phyloP scores from a whole-genome alignment of 2,113 vertebrate species.

The Ceratotherium simum region DNA sequence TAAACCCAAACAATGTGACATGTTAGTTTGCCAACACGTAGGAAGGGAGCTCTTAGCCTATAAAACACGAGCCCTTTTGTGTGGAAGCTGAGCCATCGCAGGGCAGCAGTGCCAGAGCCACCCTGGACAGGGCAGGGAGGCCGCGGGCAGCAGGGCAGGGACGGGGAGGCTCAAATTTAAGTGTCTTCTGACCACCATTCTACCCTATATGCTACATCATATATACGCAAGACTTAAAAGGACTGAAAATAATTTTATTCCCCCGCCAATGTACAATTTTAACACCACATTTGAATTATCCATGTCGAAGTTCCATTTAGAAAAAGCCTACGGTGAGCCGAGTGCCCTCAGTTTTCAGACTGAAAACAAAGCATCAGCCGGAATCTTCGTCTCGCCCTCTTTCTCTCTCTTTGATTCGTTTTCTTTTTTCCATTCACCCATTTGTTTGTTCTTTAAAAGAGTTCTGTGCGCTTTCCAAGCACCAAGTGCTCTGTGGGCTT shows the following conservation, averaged over 20 bases:
- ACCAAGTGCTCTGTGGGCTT: background rate
- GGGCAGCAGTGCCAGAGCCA: background rate
- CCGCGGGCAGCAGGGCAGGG: background rate
- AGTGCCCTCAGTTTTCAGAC: background rate
- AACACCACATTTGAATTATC: background rate
- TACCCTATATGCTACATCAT: too few relatives aligned
- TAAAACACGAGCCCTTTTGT: background rate
- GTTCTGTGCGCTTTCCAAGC: background rate
- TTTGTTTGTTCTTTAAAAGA: background rate
- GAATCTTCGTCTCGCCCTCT: background rate
- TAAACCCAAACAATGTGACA: background rate
- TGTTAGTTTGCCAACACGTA: background rate
- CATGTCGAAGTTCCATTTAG: background rate
- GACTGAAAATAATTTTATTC: too few relatives aligned
- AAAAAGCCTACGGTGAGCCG: background rate
- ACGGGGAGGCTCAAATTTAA: background rate
- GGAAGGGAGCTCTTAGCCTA: background rate
- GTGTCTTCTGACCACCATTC: background rate
- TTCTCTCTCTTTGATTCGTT: background rate
- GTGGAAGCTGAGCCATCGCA: background rate
- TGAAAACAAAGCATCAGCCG: background rate
- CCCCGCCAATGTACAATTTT: background rate
- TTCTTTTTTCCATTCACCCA: background rate
- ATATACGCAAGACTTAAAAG: fast-evolving
- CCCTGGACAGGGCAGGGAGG: too few relatives aligned